Evolutionary conservation across 2,888 invertebrate genomes (phyloP).

Genomic region (Automeris io): DNA sequence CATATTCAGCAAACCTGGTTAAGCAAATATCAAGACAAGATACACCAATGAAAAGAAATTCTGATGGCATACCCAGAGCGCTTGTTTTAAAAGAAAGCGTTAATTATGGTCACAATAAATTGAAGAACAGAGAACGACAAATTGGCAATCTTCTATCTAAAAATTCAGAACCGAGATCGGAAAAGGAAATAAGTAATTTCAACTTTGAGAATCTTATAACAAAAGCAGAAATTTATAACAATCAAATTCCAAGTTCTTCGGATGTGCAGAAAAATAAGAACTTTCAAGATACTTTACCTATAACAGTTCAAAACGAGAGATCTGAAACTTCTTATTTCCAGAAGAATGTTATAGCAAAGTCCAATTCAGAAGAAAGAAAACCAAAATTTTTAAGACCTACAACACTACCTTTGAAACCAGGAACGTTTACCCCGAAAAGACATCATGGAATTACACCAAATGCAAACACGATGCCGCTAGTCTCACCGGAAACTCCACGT

Average conservation of each 20-base stretch:
- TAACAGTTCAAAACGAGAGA: constrained; percentile 47
- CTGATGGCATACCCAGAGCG: constrained; percentile 49
- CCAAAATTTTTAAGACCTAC: constrained; percentile 88
- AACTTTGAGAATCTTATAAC: constrained; percentile 74
- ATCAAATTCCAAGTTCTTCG: constrained; percentile 58
- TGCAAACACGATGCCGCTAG: constrained; percentile 87
- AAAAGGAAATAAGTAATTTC: constrained; percentile 56
- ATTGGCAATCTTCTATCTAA: constrained; percentile 27
- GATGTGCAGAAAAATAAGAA: constrained; percentile 61
- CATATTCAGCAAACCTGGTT: constrained; percentile 34
- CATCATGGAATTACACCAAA: constrained; percentile 90
- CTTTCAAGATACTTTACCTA: constrained; percentile 36
- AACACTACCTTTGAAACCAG: constrained; percentile 89
- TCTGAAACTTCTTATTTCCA: constrained; percentile 71
- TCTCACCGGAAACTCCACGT: constrained; percentile 94
- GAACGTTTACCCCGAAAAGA: constrained; percentile 87
- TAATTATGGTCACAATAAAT: constrained; percentile 36
- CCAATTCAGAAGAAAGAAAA: constrained; percentile 56
- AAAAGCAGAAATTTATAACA: constrained; percentile 69
- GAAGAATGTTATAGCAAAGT: constrained; percentile 48
- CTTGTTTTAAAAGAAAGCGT: constrained; percentile 50
- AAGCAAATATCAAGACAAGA: constrained; percentile 46
- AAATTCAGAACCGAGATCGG: constrained; percentile 38
- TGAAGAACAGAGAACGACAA: constrained; percentile 42
- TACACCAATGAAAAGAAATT: constrained; percentile 44